Base-by-base conservation (phyloP, 2,113 vertebrate genomes). In the Acinonyx jubatus region DNA sequence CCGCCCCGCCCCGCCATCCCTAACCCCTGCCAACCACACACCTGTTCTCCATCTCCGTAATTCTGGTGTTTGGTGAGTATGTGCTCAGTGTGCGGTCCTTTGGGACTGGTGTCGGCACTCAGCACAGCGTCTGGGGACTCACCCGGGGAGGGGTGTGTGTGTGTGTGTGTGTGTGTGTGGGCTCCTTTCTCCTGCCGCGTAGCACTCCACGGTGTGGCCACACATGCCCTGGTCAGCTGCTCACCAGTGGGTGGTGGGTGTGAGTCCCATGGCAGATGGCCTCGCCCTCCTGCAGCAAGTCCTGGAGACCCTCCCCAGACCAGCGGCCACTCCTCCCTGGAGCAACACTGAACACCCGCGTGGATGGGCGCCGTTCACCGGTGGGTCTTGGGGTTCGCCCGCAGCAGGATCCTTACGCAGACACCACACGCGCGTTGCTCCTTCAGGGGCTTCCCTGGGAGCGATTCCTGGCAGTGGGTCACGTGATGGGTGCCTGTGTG, bases 1-100 rank as follows among this genome's bases (percentile, higher is more conserved):
- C 0, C 4, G 0, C 4, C 48, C 0, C 4, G 23, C 33, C 21
- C 48, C 1, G 4, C 50, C n/a, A 0, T 3, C 10, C 15, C 50
- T 21, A 11, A n/a, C 48, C 86, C 18, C 87, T 25, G 69, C 87
- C 7, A 14, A 2, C 36, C 4, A 19, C 52, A 31, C 36, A 15
- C 69, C 87, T 14, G 18, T 4, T 14, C 52, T 33, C 18, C 7
- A 3, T 5, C 29, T 12, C 48, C 15, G 10, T n/a, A 3, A 45
- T 13, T 12, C 6, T 19, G 76, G 45, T 16, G 45, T 33, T 9
- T 15, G 11, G 69, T 50, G 74, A 31, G 8, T 18, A 2, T 2
- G 11, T 4, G 31, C 55, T 23, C 1, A 5, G 19, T 5, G 19
- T 21, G 50, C 0, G 31, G 33, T 78, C 33, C 14, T n/a, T 31